Base-by-base conservation (phyloP, 2,797 vertebrate genomes). In the Hypotaenidia philippensis region DNA sequence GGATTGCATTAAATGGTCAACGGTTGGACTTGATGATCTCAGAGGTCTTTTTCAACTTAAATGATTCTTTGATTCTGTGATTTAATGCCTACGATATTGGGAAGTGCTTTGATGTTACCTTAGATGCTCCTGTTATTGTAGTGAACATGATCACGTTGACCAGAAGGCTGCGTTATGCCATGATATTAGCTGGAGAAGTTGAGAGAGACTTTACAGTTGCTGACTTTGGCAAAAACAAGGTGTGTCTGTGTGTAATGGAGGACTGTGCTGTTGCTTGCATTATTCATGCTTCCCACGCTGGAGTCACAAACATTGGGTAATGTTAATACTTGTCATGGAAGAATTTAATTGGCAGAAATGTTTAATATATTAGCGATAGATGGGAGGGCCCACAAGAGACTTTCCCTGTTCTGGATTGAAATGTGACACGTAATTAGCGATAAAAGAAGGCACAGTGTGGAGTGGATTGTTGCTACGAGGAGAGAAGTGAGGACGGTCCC, bases 221-320 rank as follows among this genome's bases (percentile, higher is more conserved):
- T 94, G 95, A 91, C 91, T 97, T 95, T 96, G 96, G 95, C 96
- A 95, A 88, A 94, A 94, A 88, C 87, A 94, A 66, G 63, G 79
- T 70, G 29, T 77, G 22, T 91, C 74, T 63, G 79, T 93, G 77
- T 7, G 59, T 94, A 90, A 94, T 79, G 91, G 89, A 94, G 92
- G 85, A 81, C 81, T 93, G 92, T 92, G 36, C 61, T 93, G 61
- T 79, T 92, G 74, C 79, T 90, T 92, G 77, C 82, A 68, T 96
- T 93, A 94, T 94, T 94, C 84, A 93, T 91, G 69, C 94, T 93
- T 91, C 94, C 94, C 93, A 95, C 87, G 20, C 92, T 81, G 91
- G 55, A 96, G 66, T 92, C 92, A 77, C 93, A 92, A 93, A 92
- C 79, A 69, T 49, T 83, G 93, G 90, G 76, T 87, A 92, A 76